Base-by-base conservation (phyloP, 2,797 vertebrate species). In the Peromyscus melanophrys region DNA sequence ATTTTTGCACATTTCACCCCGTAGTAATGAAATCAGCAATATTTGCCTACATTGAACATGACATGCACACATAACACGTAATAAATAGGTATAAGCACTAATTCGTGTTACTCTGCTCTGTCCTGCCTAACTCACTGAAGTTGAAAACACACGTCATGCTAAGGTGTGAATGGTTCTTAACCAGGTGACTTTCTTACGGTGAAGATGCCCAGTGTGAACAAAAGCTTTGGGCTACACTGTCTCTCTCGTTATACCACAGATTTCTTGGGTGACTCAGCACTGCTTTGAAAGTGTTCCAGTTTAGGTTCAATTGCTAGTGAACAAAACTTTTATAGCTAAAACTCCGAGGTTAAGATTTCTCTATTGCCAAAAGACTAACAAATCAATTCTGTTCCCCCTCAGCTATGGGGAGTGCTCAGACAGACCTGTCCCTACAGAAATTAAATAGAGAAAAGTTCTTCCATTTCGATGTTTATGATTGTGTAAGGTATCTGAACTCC, bases 1-100 rank as follows among this genome's bases (percentile, higher is more conserved):
- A 21, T 69, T 96, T 96, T 92, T 93, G 81, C 29, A 61, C 37
- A 52, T 89, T 94, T 78, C 85, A 65, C 81, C 27, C 83, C 78
- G 69, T 27, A 67, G 14, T 82, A 83, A n/a, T 87, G 63, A 67
- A 71, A 65, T 87, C 89, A 89, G 29, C 63, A 87, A 19, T 94
- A 75, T 76, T 94, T 82, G 34, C 46, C 49, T 63, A 75, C 34
- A 43, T 4, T 67, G n/a, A 89, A 84, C 34, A 63, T n/a, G 73
- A 75, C 93, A 59, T 92, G 75, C 52, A 63, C 49, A 34, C 59
- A 49, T 81, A 40, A 89, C 94, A 73, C 85, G 12, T 49, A 95
- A 57, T 84, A 67, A 52, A 31, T 67, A 78, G 63, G 11, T 73
- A 21, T 95, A 82, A 96, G 63, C 43, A 19, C 57, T 27, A n/a